Evolutionary conservation across 1,140 invertebrate species (phyloP), one percentile per base, ranked within the genome.

Genomic region (Scaptomyza graminum): DNA sequence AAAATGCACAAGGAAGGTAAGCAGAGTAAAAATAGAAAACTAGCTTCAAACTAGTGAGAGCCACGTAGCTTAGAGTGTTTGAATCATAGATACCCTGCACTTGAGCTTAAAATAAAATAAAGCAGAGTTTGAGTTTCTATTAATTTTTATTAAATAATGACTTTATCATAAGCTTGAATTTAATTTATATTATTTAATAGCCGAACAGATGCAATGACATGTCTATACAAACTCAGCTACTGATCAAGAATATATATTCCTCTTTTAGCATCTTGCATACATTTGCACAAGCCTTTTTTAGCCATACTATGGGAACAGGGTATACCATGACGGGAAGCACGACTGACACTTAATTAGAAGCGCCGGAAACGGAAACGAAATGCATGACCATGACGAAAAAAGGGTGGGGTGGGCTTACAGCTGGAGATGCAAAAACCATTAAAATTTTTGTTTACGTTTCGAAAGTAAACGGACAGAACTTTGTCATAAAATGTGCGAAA

Each of bases 281-380:
- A 2, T 22, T 22, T 22, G 18, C 18, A 22, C 18, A 22, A 22
- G 18, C 28, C 28, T 5, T 28, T 28, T 34, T 34, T 9, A 34
- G 1, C 31, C 8, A 9, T 9, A 9, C 9, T 1, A 2, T 34
- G 0, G 8, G 8, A 0, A 28, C 25, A 37, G 43, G 54, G 64
- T 41, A 67, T 59, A 22, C 37, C 22, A 43, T 59, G 44, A 55
- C 55, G 52, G 43, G 60, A 46, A 54, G 55, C 28, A 55, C 64
- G 76, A 51, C 82, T 78, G 82, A 82, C 82, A 82, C 75, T 87
- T 87, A 87, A 87, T 87, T 87, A 87, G 78, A 87, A 66, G 70
- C 61, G 61, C 75, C 78, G 82, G 79, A 83, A 83, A 72, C 65
- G 74, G 74, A 77, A 87, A 76, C 82, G 71, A 80, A 88, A 55